Conservation (phyloP, 2,797 vertebrate species). For the Peromyscus eremicus region DNA sequence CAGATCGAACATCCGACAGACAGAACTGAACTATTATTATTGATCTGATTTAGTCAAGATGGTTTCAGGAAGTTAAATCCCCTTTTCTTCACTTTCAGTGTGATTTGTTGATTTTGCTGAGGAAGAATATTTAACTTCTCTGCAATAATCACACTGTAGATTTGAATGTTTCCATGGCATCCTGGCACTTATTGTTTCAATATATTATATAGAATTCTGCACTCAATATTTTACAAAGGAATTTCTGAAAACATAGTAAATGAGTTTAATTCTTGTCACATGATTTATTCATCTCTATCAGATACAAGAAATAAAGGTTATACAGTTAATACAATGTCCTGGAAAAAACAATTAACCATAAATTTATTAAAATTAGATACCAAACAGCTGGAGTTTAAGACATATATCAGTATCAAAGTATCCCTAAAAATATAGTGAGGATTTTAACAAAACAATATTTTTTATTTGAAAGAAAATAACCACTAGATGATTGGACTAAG, state of each 20-base stretch:
- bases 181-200: not conserved
- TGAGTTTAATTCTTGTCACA: not conserved
- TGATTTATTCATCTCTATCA: slow-evolving; percentile 9
- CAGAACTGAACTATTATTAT: not conserved
- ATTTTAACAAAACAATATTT: not conserved
- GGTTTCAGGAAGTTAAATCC: slow-evolving; percentile 31
- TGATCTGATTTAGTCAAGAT: slow-evolving; percentile 38
- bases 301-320: not conserved
- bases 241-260: slow-evolving; percentile 34
- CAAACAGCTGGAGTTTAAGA: not conserved
- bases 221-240: not conserved
- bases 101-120: slow-evolving; percentile 59
- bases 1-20: not conserved
- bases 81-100: slow-evolving; percentile 17
- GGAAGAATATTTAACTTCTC: slow-evolving; percentile 35
- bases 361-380: not conserved
- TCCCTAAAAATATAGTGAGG: not conserved
- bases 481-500: not conserved
- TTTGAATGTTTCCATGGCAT: slow-evolving; percentile 7
- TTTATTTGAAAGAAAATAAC: slow-evolving; percentile 40
- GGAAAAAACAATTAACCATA: not conserved
- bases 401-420: not conserved
- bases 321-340: not conserved
- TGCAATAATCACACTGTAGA: slow-evolving; percentile 15
- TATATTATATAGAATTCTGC: slow-evolving; percentile 9